Percentiles rank a stretch among this genome's conserved stretches.
phyloP scores from a whole-genome alignment of 2,797 vertebrate species.

The Oryzias sinensis region DNA sequence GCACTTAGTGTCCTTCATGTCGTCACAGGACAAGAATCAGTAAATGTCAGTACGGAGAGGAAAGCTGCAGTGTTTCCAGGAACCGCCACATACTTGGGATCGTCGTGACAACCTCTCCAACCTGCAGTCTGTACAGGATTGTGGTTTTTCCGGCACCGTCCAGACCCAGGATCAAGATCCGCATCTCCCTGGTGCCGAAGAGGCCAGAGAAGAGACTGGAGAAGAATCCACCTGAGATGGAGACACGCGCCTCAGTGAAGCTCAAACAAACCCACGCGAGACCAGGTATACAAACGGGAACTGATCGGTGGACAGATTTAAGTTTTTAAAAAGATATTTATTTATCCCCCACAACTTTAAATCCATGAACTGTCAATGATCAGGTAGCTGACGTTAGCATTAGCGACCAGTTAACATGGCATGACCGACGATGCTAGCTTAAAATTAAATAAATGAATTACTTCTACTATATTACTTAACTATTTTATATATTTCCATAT shows the following conservation, averaged over 20 bases:
- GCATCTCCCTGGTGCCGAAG: conserved; percentile 96
- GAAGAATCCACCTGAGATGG: conserved; percentile 87
- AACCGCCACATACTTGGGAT: conserved; percentile 88
- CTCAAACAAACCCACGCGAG: too few species aligned
- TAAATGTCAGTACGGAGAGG: too few species aligned
- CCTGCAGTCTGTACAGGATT: conserved; percentile 95
- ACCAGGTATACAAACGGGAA: too few species aligned
- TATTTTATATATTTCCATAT: background rate
- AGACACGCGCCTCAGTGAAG: background rate
- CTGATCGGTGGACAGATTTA: too few species aligned
- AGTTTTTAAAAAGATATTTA: too few species aligned
- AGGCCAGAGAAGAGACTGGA: conserved; percentile 94
- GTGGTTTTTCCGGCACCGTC: conserved; percentile 98
- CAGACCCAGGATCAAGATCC: conserved; percentile 95
- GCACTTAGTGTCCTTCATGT: background rate
- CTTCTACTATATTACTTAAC: too few species aligned
- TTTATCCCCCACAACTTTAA: too few species aligned
- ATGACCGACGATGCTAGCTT: background rate
- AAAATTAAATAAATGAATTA: background rate
- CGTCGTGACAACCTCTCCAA: conserved; percentile 98
- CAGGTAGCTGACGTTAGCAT: too few species aligned
- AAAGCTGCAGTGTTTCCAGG: background rate
- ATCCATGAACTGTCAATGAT: too few species aligned
- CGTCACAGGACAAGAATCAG: background rate
- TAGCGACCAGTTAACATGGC: too few species aligned